phyloP scores from a whole-genome alignment of 2,113 vertebrate genomes.

The Diadophis punctatus region DNA sequence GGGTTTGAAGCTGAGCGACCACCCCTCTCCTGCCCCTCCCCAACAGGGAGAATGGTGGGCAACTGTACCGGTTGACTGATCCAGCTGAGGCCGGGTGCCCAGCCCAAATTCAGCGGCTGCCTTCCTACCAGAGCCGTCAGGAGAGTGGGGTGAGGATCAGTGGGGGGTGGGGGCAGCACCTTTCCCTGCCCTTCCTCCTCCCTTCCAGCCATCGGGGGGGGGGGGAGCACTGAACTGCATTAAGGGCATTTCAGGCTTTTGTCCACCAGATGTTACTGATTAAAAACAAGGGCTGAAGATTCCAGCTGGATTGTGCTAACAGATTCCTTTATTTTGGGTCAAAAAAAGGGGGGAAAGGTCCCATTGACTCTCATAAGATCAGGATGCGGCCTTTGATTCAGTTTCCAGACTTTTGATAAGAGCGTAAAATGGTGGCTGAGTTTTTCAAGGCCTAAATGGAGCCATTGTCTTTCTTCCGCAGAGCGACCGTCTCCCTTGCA shows the following conservation, averaged over 20 bases:
- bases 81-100: background rate
- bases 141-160: background rate
- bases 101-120: background rate
- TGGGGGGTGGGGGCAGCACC: background rate
- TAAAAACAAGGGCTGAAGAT: background rate
- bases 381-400: background rate
- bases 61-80: background rate
- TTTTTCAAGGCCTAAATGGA: background rate
- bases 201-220: background rate
- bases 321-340: background rate
- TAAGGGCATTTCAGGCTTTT: background rate
- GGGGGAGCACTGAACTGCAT: background rate
- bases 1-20: background rate
- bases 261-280: background rate
- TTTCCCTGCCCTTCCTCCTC: background rate
- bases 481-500: slow-evolving; percentile 74
- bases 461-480: slow-evolving; percentile 39
- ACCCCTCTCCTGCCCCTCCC: background rate
- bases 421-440: no score
- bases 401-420: background rate
- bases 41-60: background rate
- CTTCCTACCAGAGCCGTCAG: background rate
- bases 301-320: background rate
- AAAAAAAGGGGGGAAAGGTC: background rate
- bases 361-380: background rate